A percentile compares a stretch with the other conserved stretches of the same genome.
Conservation (phyloP, 2,113 vertebrate genomes). For the Apteryx owenii region DNA sequence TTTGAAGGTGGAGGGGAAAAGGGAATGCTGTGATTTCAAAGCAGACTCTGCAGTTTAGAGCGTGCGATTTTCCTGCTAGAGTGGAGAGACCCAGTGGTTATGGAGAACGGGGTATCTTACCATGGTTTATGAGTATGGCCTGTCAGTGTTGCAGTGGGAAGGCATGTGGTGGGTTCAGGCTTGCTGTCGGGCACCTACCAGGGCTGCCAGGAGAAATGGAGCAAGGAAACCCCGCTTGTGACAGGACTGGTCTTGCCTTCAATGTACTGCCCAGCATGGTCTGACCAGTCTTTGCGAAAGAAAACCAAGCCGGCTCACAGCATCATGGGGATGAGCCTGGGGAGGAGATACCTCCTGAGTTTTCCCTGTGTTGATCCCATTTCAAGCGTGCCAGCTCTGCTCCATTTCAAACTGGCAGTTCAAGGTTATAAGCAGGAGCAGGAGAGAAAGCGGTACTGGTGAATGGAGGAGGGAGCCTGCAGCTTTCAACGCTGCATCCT, state of each 20-base stretch:
- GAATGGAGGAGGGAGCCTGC: background rate
- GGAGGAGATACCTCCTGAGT: fast-evolving
- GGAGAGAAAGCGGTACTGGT: background rate
- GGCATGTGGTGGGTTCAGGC: background rate
- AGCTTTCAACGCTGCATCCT: background rate
- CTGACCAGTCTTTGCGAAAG: background rate
- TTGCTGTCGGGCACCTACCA: background rate
- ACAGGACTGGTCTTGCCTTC: background rate
- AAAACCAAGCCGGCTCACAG: background rate
- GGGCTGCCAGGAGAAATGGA: background rate
- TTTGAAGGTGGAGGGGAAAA: background rate
- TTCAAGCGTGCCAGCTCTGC: background rate
- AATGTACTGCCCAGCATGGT: background rate
- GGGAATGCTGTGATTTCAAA: background rate
- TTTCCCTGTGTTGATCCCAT: background rate
- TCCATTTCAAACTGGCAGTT: background rate
- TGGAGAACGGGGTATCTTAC: background rate
- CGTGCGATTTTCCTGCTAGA: background rate
- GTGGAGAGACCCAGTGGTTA: background rate
- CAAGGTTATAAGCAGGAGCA: background rate
- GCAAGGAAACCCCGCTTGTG: fast-evolving
- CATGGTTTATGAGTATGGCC: background rate
- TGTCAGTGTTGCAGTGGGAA: fast-evolving
- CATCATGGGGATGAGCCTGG: no score
- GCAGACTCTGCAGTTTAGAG: background rate